Base-by-base conservation (phyloP, 1,140 invertebrate genomes). In the Forficula auricularia region DNA sequence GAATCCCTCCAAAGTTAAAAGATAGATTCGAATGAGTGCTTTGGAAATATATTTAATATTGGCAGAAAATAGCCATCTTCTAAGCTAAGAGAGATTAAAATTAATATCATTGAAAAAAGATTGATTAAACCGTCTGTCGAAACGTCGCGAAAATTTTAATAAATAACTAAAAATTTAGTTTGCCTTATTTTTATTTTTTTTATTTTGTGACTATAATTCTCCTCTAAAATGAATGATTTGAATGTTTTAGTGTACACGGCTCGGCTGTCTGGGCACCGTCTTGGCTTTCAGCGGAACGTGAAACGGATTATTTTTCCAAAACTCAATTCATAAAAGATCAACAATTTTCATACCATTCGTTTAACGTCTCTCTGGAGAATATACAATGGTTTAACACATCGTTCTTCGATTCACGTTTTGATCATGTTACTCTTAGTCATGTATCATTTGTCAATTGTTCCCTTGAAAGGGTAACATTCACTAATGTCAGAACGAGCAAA, bases 311-410 rank as follows among this genome's bases (percentile, higher is more conserved):
- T 45, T 51, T 57, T 35, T 34, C 51, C 12, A 48, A 59, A 10
- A 61, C 60, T 2, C 38, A 50, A 46, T 50, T 53, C 7, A 44
- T 58, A 3, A 19, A 39, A 7, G 46, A 50, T 9, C 27, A 43
- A 37, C 54, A 55, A 20, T 58, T 51, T 30, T 52, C 47, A 12
- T 50, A 53, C 31, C 12, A 34, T 10, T 52, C 48, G 1, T 66
- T 66, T 38, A 63, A 54, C 47, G 52, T 45, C 15, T 63, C 63
- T 1, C 52, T 65, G n/a, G 66, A 67, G 48, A 68, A 69, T 52
- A 42, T 59, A 18, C 56, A 61, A 46, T 70, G 65, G 19, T 45
- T 50, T 3, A 62, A 63, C 30, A 57, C 59, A 0, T 58, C 57
- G 1, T 67, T 67, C 43, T 38, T 43, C 1, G 58, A 62, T 19